Percentiles rank a stretch among this genome's conserved stretches.
phyloP scores from a whole-genome alignment of 2,113 vertebrate species.

The Tylochromis polylepis region DNA sequence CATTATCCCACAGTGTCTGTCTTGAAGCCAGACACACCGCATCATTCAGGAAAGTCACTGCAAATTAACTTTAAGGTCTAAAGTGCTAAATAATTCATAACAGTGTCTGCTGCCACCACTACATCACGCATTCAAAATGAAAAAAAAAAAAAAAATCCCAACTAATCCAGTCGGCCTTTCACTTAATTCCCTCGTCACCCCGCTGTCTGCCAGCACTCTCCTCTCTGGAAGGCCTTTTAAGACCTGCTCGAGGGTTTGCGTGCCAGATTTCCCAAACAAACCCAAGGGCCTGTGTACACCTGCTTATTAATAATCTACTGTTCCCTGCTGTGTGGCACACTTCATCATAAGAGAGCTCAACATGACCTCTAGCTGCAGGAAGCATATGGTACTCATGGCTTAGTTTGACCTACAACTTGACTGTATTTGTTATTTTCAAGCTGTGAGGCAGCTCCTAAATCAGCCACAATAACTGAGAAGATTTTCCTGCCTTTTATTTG shows the following conservation, averaged over 20 bases:
- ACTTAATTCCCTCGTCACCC: not conserved
- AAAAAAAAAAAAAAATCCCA: not conserved
- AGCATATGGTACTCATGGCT: not conserved
- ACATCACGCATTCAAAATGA: not conserved
- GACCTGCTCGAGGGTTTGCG: conserved; percentile 9
- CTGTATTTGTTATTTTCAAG: not conserved
- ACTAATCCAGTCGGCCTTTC: not conserved
- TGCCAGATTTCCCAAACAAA: conserved; percentile 35
- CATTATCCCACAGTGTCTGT: conserved; percentile 8
- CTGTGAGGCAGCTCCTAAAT: not conserved
- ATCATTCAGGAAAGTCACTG: conserved; percentile 26
- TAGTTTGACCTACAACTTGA: not conserved
- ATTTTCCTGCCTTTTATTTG: not conserved
- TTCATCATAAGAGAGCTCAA: not conserved
- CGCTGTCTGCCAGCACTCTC: conserved; percentile 3
- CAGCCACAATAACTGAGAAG: not conserved
- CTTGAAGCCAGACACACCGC: not conserved
- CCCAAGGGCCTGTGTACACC: not conserved
- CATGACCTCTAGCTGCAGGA: not conserved
- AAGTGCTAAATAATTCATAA: conserved; percentile 56
- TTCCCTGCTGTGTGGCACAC: conserved; percentile 11
- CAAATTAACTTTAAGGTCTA: conserved; percentile 30
- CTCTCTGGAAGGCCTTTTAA: conserved; percentile 28
- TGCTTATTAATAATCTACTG: conserved; percentile 60
- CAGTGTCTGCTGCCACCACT: not conserved